Evolutionary conservation across 2,888 invertebrate genomes (phyloP).

Genomic region (Ellobium chinense): DNA sequence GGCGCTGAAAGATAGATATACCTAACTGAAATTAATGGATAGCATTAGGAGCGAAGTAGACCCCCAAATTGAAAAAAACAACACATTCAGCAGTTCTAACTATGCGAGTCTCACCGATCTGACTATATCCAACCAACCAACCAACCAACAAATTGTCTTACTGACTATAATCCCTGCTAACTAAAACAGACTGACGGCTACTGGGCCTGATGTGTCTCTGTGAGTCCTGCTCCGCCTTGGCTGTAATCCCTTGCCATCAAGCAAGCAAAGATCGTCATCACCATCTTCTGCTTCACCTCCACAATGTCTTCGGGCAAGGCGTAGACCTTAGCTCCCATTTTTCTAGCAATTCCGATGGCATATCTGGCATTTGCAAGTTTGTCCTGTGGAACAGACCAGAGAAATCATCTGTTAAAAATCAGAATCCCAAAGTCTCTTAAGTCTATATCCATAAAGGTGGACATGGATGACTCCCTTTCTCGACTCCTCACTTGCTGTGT

Average conservation of each 20-base stretch:
- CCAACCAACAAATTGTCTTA: no score
- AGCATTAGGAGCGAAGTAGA: no score
- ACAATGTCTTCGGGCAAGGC: conserved; percentile 99
- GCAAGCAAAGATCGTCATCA: conserved; percentile 99
- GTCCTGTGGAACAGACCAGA: conserved; percentile 84
- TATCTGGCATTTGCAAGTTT: conserved; percentile 99
- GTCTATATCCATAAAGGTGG: no score
- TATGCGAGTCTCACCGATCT: background rate
- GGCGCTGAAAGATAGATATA: no score
- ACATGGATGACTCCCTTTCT: background rate
- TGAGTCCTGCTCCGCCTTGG: conserved; percentile 41
- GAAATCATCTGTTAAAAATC: background rate
- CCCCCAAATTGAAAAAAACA: no score
- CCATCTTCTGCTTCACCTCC: conserved; percentile 98
- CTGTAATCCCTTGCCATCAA: conserved; percentile 93
- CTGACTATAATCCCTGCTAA: background rate
- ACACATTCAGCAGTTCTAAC: conserved; percentile 24
- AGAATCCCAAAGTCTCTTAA: background rate
- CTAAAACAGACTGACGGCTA: background rate
- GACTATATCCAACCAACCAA: no score
- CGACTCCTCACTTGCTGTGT: no score
- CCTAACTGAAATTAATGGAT: no score
- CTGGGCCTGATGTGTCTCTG: conserved; percentile 30
- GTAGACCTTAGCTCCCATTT: conserved; percentile 98
- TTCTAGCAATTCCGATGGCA: conserved; percentile 98